Conservation (phyloP, 2,888 invertebrate genomes). For the Portevinia maculata region DNA sequence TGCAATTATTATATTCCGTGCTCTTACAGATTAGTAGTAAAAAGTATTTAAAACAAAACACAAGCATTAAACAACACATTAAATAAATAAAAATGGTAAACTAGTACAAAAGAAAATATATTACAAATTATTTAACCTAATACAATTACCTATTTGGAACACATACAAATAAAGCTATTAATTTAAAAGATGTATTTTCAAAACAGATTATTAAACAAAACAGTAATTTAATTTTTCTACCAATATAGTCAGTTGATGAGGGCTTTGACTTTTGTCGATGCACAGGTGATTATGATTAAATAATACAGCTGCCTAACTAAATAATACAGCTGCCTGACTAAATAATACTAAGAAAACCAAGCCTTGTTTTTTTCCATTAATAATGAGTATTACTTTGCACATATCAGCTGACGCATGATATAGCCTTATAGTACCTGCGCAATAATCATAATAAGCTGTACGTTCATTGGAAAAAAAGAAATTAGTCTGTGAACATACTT, state of each 20-base stretch:
- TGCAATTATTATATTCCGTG: not conserved
- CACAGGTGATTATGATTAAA: slow-evolving; percentile 61
- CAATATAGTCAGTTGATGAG: slow-evolving; percentile 60
- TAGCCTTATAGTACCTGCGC: slow-evolving; percentile 28
- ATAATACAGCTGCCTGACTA: slow-evolving; percentile 4
- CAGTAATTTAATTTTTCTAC: slow-evolving; percentile 30
- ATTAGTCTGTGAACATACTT: not conserved
- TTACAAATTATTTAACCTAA: not conserved
- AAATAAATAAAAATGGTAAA: slow-evolving; percentile 32
- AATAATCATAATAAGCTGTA: not conserved
- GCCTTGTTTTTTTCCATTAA: not conserved
- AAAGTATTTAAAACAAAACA: slow-evolving; percentile 13
- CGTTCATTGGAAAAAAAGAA: not conserved
- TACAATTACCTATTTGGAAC: not conserved
- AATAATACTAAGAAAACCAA: slow-evolving; percentile 18
- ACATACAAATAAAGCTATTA: not conserved
- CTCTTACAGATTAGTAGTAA: slow-evolving; percentile 38
- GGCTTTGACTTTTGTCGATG: slow-evolving; percentile 32
- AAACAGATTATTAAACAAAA: slow-evolving; percentile 8
- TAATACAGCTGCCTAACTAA: not conserved
- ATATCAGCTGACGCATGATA: slow-evolving; percentile 36
- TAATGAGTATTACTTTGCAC: not conserved
- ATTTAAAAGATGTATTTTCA: not conserved
- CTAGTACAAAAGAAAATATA: slow-evolving; percentile 38
- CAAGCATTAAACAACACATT: slow-evolving; percentile 27